Base-by-base conservation (phyloP, 2,797 vertebrate genomes). In the Hemitrygon akajei region DNA sequence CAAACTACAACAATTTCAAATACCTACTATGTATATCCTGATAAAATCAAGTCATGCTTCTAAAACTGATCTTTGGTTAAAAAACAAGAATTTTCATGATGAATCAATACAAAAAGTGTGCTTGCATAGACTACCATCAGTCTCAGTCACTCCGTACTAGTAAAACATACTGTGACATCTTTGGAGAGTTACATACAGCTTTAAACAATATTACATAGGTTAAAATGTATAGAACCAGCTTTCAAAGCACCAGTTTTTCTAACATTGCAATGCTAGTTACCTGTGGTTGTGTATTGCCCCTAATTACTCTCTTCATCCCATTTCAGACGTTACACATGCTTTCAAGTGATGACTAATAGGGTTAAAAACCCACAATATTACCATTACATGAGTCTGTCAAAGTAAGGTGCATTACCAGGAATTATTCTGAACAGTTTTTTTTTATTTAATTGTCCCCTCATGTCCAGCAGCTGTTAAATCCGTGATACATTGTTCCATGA, bases 241-340 rank as follows among this genome's bases (percentile, higher is more conserved):
- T 86, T 86, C n/a, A 60, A 11, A 86, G 56, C 14, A 20, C 60
- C 84, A 63, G 16, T 69, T 89, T 89, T 66, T 89, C 34, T 20
- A 2, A 66, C 86, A 37, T 60, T 37, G n/a, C n/a, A 69, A 37
- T 86, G 82, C 25, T 12, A 58, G 25, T 58, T 84, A 60, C 56
- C 27, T 60, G 82, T 86, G 82, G 56, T 86, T 86, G 30, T 56
- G 86, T 30, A 86, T 89, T 37, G 2, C 9, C 63, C 16, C 63
- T 4, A 89, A 89, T 86, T 66, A 87, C 63, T 89, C 22, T 37
- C n/a, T 89, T 89, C 86, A 89, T 69, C 63, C 63, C 86, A 89
- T 66, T 89, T 89, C 86, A 89, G 86, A 89, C 27, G 0, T n/a
- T 69, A 34, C 18, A 34, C 60, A 69, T 66, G 22, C 27, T 86